Conservation (phyloP, 2,113 vertebrate species). For the Hydrolagus affinis region DNA sequence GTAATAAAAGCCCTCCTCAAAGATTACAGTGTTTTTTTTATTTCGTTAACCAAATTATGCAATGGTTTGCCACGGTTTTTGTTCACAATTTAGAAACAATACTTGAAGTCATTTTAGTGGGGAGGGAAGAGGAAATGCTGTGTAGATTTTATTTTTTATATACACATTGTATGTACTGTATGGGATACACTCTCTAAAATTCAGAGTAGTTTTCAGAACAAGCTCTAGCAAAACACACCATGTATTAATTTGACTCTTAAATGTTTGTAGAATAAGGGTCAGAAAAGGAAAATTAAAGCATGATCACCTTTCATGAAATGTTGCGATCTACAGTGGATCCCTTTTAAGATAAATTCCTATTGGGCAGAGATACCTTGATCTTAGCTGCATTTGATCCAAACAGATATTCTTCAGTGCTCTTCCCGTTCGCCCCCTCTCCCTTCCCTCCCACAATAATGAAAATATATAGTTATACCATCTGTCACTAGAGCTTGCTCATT, state of each 20-base stretch:
- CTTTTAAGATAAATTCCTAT: slow-evolving; percentile 4
- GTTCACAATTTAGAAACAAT: not conserved
- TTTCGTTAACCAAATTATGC: slow-evolving; percentile 21
- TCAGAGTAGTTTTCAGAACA: slow-evolving; percentile 16
- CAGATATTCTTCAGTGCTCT: not conserved
- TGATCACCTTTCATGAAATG: not conserved
- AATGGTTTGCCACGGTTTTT: not conserved
- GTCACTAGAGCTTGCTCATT: not conserved
- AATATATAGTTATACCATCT: too few species aligned
- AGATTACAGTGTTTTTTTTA: slow-evolving; percentile 18
- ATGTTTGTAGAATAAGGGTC: not conserved
- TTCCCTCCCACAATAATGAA: too few species aligned
- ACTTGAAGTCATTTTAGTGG: not conserved
- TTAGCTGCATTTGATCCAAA: not conserved
- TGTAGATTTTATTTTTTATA: slow-evolving; percentile 1
- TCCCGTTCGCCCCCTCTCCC: too few species aligned
- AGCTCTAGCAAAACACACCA: not conserved
- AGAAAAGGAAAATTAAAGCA: too few species aligned
- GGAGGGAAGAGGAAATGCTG: not conserved
- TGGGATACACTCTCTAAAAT: slow-evolving; percentile 28
- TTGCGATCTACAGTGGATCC: not conserved
- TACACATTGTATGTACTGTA: not conserved
- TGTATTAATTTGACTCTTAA: not conserved
- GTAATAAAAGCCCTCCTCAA: slow-evolving; percentile 14
- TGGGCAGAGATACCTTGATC: not conserved